Percentiles rank a stretch among this genome's conserved stretches.
phyloP scores from a whole-genome alignment of 2,797 vertebrate genomes.

The Thaleichthys pacificus region DNA sequence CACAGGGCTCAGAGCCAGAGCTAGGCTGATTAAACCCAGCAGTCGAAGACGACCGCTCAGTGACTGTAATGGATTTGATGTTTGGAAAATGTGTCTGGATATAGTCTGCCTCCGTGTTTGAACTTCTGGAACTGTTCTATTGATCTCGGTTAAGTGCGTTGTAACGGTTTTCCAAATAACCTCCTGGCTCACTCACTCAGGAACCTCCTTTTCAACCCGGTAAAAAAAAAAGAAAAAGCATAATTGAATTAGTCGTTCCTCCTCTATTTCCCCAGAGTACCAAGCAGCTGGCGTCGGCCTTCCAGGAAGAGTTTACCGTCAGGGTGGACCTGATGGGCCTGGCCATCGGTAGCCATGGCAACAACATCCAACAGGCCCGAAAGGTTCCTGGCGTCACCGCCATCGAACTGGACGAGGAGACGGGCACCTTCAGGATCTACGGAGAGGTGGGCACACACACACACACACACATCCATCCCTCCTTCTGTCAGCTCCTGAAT shows the following conservation, averaged over 20 bases:
- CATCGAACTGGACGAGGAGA: conserved; percentile 95
- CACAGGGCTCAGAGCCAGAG: too few species aligned
- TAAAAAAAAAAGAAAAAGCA: too few species aligned
- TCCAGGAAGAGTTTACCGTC: conserved; percentile 95
- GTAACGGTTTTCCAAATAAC: not conserved
- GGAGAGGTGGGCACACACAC: conserved; percentile 83
- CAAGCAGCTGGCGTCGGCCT: conserved; percentile 94
- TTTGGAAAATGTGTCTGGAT: not conserved
- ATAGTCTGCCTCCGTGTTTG: too few species aligned
- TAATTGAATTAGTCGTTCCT: too few species aligned
- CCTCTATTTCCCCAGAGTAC: conserved; percentile 84
- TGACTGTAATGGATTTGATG: not conserved
- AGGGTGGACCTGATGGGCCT: conserved; percentile 96
- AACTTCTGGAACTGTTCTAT: too few species aligned
- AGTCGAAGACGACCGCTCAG: too few species aligned
- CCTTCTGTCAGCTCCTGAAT: not conserved
- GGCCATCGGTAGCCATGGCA: conserved; percentile 97
- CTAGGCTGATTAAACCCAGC: too few species aligned
- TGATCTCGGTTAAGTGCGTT: too few species aligned
- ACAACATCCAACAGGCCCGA: conserved; percentile 97
- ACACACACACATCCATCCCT: not conserved
- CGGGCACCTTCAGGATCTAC: conserved; percentile 95
- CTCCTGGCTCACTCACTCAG: not conserved
- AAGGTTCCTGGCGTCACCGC: conserved; percentile 94
- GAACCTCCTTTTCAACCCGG: too few species aligned